Conservation (phyloP, 2,797 vertebrate genomes). For the Chelmon rostratus region DNA sequence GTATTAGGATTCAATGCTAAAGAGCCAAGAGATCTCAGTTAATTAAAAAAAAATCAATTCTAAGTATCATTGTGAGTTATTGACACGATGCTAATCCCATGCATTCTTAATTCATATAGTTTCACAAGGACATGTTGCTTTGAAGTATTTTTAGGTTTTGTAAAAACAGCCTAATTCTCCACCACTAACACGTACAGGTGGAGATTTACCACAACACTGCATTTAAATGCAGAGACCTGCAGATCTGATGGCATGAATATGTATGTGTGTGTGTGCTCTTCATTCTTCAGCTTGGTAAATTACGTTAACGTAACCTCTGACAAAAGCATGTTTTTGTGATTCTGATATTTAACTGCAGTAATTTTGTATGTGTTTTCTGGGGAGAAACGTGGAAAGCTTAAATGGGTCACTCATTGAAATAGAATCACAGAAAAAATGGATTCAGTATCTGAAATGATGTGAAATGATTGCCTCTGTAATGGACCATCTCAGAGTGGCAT, state of each 20-base stretch:
- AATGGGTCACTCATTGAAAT: neutral
- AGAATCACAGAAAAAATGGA: neutral
- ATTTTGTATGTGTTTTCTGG: conserved; percentile 7
- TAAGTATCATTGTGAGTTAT: neutral
- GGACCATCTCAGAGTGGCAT: too few relatives aligned
- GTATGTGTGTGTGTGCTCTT: conserved; percentile 34
- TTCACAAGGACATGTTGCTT: neutral
- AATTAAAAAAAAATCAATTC: too few relatives aligned
- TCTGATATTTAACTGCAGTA: conserved; percentile 18
- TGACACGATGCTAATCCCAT: neutral
- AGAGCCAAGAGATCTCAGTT: too few relatives aligned
- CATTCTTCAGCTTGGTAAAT: conserved; percentile 63
- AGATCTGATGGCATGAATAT: conserved; percentile 31
- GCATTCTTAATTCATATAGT: too few relatives aligned
- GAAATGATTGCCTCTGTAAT: neutral
- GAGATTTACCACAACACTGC: conserved; percentile 18
- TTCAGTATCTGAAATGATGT: neutral
- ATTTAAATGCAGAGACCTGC: conserved; percentile 48
- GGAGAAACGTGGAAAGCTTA: neutral
- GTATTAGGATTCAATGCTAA: too few relatives aligned
- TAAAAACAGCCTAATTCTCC: neutral
- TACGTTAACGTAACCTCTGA: conserved; percentile 51
- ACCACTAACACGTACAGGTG: neutral
- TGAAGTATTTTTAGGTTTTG: neutral
- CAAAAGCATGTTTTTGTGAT: conserved; percentile 21